Evolutionary conservation across 2,113 vertebrate species (phyloP).

Genomic region (Stigmatopora argus): DNA sequence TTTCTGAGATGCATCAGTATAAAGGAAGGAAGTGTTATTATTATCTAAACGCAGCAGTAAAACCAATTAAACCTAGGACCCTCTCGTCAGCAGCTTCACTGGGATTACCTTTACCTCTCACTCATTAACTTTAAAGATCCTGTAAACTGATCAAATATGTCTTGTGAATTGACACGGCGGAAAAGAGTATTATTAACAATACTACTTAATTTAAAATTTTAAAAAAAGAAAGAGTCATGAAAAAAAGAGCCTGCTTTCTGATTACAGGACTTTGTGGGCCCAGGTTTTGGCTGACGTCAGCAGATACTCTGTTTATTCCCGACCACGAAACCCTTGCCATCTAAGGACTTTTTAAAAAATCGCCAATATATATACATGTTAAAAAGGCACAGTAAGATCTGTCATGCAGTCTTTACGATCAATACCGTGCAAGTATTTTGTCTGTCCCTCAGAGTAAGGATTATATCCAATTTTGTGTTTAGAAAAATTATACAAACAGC

Average conservation of each 20-base stretch:
- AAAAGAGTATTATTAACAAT: no score
- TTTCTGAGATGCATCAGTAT: slow-evolving; percentile 43
- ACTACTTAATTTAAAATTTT: no score
- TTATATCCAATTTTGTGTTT: neutral
- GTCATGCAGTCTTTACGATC: neutral
- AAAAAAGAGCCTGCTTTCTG: no score
- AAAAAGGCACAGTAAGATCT: neutral
- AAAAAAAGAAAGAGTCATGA: no score
- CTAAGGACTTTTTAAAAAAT: no score
- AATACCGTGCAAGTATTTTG: neutral
- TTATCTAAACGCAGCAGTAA: slow-evolving; percentile 55
- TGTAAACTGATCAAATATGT: no score
- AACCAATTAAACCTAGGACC: slow-evolving; percentile 46
- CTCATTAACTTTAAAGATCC: neutral
- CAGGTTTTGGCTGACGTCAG: no score
- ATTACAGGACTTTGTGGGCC: no score
- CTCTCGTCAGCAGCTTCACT: slow-evolving; percentile 58
- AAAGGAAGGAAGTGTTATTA: slow-evolving; percentile 4
- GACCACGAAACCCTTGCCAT: no score
- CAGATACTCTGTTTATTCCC: no score
- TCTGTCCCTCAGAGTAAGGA: neutral
- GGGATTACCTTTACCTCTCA: slow-evolving; percentile 44
- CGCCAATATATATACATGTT: neutral
- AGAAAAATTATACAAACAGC: neutral
- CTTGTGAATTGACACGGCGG: no score